phyloP scores from a whole-genome alignment of 2,113 vertebrate genomes.

The Empidonax traillii region DNA sequence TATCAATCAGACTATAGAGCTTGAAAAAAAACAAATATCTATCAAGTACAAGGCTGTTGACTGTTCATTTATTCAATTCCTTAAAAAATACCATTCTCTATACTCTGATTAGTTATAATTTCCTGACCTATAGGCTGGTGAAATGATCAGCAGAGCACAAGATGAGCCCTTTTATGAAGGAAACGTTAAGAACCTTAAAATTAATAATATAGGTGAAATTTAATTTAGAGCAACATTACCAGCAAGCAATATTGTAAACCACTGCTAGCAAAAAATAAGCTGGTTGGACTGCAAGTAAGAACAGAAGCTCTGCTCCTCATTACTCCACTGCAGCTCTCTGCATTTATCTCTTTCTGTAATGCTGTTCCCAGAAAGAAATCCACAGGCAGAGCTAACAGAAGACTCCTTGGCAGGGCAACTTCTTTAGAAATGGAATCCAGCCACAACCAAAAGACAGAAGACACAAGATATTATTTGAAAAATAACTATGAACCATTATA shows the following conservation, averaged over 20 bases:
- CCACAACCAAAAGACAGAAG: not conserved
- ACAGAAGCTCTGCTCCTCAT: not conserved
- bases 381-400: not conserved
- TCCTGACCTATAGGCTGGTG: not conserved
- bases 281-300: not conserved
- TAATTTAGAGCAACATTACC: not conserved
- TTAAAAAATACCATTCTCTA: not conserved
- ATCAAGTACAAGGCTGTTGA: not conserved
- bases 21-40: not conserved
- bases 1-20: not conserved
- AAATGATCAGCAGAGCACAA: not conserved
- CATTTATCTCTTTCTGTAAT: not conserved
- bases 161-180: not conserved
- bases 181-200: not conserved
- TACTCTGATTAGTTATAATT: not conserved
- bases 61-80: not conserved
- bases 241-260: not conserved
- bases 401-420: not conserved
- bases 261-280: not conserved
- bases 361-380: not conserved
- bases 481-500: not conserved
- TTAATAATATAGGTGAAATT: not conserved
- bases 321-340: not conserved
- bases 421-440: not conserved
- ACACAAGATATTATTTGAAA: not conserved